phyloP scores from a whole-genome alignment of 2,797 vertebrate genomes.

The Cynodonichthys magdalenae region DNA sequence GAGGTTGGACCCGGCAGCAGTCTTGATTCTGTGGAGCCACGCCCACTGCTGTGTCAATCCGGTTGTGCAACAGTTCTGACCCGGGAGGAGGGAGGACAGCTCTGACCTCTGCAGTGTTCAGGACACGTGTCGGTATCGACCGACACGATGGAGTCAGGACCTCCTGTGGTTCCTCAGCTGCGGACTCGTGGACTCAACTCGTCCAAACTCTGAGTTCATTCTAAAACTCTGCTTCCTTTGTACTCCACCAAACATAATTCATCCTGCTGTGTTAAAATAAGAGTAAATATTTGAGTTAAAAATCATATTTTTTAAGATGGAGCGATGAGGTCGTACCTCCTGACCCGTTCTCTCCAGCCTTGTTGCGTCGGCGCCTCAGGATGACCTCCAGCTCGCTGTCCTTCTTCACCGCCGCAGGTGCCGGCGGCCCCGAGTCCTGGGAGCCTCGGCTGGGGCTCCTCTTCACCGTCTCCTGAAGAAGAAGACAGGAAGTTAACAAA shows the following conservation, averaged over 20 bases:
- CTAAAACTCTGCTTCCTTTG: not conserved
- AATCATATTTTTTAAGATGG: not conserved
- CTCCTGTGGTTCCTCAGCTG: not conserved
- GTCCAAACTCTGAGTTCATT: not conserved
- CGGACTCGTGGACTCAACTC: not conserved
- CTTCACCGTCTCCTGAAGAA: constrained; percentile 81
- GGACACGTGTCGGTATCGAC: not conserved
- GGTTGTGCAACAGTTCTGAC: not conserved
- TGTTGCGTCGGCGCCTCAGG: constrained; percentile 82
- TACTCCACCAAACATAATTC: no score
- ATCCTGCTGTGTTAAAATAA: no score
- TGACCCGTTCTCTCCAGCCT: constrained; percentile 75
- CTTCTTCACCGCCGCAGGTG: constrained; percentile 69
- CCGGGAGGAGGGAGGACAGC: not conserved
- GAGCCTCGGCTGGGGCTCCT: constrained; percentile 83
- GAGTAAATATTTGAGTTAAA: no score
- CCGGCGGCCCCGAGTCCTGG: constrained; percentile 69
- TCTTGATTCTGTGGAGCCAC: not conserved
- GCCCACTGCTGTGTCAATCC: constrained; percentile 32
- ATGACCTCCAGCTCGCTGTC: constrained; percentile 86
- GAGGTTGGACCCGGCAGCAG: constrained; percentile 1
- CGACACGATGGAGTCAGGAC: not conserved
- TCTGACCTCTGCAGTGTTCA: constrained; percentile 12
- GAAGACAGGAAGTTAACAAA: not conserved
- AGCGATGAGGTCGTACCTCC: constrained; percentile 59